These are phyloP conservation scores for Chymomyza costata DNA, from an alignment of 1,140 invertebrate species.

Conservation along the genomic window DNA sequence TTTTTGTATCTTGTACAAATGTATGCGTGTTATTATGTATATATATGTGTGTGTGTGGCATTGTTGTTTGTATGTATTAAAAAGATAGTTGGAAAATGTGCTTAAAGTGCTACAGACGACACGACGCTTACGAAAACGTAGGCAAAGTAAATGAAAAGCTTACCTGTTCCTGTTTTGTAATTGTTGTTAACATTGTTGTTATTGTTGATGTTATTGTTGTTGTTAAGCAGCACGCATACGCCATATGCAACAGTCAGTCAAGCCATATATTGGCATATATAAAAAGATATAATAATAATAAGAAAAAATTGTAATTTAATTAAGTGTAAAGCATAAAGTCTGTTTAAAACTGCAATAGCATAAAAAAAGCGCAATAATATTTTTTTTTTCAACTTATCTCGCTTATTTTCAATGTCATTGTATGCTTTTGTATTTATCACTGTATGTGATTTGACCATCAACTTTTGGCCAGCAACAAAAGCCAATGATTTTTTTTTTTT, in stretches of 20 bases:
- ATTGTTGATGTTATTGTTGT: constrained; percentile 27
- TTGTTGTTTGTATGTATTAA: constrained; percentile 39
- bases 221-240: too few relatives aligned
- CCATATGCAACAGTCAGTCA: constrained; percentile 19
- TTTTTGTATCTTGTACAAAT: constrained; percentile 22
- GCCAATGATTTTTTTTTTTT: too few relatives aligned
- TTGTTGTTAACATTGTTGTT: constrained; percentile 26
- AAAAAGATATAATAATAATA: too few relatives aligned
- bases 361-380: constrained; percentile 7
- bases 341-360: constrained; percentile 23
- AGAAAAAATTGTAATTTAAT: too few relatives aligned
- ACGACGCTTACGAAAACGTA: constrained; percentile 48
- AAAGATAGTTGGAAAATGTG: constrained; percentile 69
- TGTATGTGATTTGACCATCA: neutral
- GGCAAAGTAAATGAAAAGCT: constrained; percentile 49
- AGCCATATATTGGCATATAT: too few relatives aligned
- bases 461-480: constrained; percentile 45
- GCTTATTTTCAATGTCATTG: constrained; percentile 64
- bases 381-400: too few relatives aligned
- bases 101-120: constrained; percentile 65
- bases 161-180: constrained; percentile 61
- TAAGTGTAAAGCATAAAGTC: too few relatives aligned
- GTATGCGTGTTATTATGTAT: constrained; percentile 15
- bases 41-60: constrained; percentile 17
- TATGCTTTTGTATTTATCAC: too few relatives aligned